Evolutionary conservation across 2,797 vertebrate genomes (phyloP).

Genomic region (Chelmon rostratus): DNA sequence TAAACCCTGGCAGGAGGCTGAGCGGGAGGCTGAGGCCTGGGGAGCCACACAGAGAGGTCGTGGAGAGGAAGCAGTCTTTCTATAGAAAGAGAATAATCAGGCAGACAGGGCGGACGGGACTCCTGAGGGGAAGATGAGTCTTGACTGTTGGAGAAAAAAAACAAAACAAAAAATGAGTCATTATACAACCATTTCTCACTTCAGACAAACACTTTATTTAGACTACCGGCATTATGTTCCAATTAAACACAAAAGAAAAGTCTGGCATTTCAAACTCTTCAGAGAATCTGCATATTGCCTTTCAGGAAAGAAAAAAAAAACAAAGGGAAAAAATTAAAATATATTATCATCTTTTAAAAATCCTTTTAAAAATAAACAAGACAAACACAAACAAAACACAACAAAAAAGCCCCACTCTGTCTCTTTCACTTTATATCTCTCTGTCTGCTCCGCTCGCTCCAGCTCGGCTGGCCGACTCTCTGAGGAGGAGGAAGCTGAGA

Average conservation of each 20-base stretch:
- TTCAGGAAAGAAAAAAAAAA: slow-evolving; percentile 76
- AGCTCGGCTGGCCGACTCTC: slow-evolving; percentile 74
- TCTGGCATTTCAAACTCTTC: slow-evolving; percentile 73
- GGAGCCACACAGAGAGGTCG: slow-evolving; percentile 33
- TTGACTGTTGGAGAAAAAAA: slow-evolving; percentile 48
- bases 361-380: slow-evolving; percentile 85
- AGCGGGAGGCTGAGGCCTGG: slow-evolving; percentile 10
- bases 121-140: slow-evolving; percentile 61
- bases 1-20: slow-evolving; percentile 28
- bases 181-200: slow-evolving; percentile 75
- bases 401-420: slow-evolving; percentile 84
- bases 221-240: slow-evolving; percentile 77
- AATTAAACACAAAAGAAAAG: slow-evolving; percentile 81
- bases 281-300: slow-evolving; percentile 75
- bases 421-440: slow-evolving; percentile 69
- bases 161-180: slow-evolving; percentile 48
- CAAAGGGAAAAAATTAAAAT: slow-evolving; percentile 83
- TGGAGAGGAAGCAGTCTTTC: slow-evolving; percentile 35
- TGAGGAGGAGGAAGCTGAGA: slow-evolving; percentile 74
- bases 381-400: slow-evolving; percentile 87
- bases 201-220: slow-evolving; percentile 80
- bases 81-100: slow-evolving; percentile 52
- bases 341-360: slow-evolving; percentile 86
- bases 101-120: slow-evolving; percentile 38
- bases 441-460: slow-evolving; percentile 50